These are phyloP conservation scores for Xestia c-nigrum DNA, from an alignment of 2,888 invertebrate species.

Conservation along the genomic window DNA sequence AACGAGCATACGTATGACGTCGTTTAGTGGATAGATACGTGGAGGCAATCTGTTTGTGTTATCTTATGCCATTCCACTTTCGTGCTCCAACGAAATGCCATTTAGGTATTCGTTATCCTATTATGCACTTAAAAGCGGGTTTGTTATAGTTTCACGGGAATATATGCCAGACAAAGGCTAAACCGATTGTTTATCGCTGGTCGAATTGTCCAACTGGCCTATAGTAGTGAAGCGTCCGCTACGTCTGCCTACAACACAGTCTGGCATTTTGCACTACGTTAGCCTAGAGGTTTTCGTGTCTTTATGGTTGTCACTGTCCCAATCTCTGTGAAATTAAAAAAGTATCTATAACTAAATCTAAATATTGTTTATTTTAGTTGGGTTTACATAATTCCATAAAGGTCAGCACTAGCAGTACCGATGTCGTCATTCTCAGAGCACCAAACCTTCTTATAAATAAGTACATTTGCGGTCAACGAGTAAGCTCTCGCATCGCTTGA, in stretches of 20 bases:
- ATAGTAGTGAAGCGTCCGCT: neutral
- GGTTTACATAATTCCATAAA: neutral
- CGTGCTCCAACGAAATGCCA: conserved; percentile 19
- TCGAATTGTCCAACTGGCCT: neutral
- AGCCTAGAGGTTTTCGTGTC: neutral
- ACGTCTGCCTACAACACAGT: neutral
- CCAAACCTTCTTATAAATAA: neutral
- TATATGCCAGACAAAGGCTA: conserved; percentile 8
- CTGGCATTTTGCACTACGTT: neutral
- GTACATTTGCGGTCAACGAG: conserved; percentile 27
- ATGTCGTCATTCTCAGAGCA: neutral
- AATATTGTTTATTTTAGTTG: neutral
- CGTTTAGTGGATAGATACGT: conserved; percentile 6
- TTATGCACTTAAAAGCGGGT: conserved; percentile 17
- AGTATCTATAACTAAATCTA: neutral
- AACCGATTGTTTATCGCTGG: conserved; percentile 1
- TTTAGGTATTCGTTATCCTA: conserved; percentile 32
- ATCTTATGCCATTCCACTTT: conserved; percentile 38
- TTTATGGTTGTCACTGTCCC: neutral
- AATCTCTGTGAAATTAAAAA: neutral
- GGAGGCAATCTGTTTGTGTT: conserved; percentile 34
- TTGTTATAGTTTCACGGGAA: neutral
- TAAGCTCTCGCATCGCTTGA: conserved; percentile 29
- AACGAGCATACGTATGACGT: conserved; percentile 6
- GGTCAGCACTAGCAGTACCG: neutral